Evolutionary conservation across 2,888 invertebrate genomes (phyloP), one percentile per base, ranked within the genome.

Genomic region (Syrphus vitripennis): DNA sequence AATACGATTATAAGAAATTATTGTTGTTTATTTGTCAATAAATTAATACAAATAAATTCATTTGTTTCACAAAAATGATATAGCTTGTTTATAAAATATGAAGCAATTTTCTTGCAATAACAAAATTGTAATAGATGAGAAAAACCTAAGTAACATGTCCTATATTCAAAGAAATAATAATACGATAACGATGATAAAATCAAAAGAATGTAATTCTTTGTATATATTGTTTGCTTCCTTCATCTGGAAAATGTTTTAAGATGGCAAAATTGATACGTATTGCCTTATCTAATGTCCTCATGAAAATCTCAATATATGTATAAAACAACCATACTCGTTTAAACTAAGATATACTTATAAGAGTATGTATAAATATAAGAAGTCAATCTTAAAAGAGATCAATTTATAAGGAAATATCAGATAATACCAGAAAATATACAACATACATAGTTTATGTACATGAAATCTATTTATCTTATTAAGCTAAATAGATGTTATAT

Each of bases 331-430:
- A 7, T 50, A 24, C n/a, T n/a, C n/a, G n/a, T n/a, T n/a, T n/a
- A n/a, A n/a, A n/a, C n/a, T n/a, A n/a, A n/a, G n/a, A n/a, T n/a
- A n/a, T n/a, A n/a, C n/a, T n/a, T n/a, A n/a, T n/a, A n/a, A n/a
- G n/a, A n/a, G 12, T 12, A 34, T 34, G 2, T 21, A 48, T 48
- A 24, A 24, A 63, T 42, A n/a, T n/a, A n/a, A 55, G 12, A 63
- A 70, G 70, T 79, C 79, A 75, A 50, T 71, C 50, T 70, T n/a
- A 19, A 48, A 70, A 65, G 24, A 57, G 63, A 65, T 45, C 63
- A 63, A 63, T 63, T 63, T 45, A 63, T 63, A 50, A 24, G n/a
- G 40, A n/a, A 63, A 4, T 7, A 21, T 37, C 59, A 59, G 5
- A 65, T 40, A 24, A 63, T 29, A 42, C 7, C 14, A 34, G 42